Evolutionary conservation across 1,140 invertebrate species (phyloP).

Genomic region (Pseudachorutes palmiensis): DNA sequence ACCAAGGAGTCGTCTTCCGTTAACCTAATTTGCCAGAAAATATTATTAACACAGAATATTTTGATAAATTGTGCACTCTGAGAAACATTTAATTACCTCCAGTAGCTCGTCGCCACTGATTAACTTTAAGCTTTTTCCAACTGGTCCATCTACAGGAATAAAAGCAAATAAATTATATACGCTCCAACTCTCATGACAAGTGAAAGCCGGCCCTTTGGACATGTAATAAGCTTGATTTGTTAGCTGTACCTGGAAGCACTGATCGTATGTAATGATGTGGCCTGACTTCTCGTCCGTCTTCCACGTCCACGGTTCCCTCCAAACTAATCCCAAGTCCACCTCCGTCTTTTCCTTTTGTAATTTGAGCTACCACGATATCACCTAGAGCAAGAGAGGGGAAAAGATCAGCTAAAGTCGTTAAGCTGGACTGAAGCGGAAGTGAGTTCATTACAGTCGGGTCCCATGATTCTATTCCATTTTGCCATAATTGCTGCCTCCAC

Average conservation of each 20-base stretch:
- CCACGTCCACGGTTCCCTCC: slow-evolving; percentile 92
- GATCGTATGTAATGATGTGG: slow-evolving; percentile 83
- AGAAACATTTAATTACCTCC: slow-evolving; percentile 49
- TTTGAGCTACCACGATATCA: slow-evolving; percentile 56
- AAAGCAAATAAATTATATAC: slow-evolving; percentile 48
- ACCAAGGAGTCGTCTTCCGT: slow-evolving; percentile 85
- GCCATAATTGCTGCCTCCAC: slow-evolving; percentile 67
- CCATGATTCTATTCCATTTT: slow-evolving; percentile 77
- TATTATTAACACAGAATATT: not conserved
- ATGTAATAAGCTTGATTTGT: slow-evolving; percentile 26
- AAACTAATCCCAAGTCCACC: slow-evolving; percentile 90
- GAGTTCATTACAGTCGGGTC: slow-evolving; percentile 72
- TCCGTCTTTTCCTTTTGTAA: slow-evolving; percentile 74
- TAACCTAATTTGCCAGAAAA: slow-evolving; percentile 61
- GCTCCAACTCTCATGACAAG: not conserved
- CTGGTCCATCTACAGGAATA: slow-evolving; percentile 76
- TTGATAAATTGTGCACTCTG: not conserved
- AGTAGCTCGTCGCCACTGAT: slow-evolving; percentile 83
- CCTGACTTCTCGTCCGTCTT: slow-evolving; percentile 74
- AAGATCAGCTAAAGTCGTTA: no score
- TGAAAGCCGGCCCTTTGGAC: not conserved
- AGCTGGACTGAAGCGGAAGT: no score
- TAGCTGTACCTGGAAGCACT: slow-evolving; percentile 13
- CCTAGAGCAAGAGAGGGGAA: slow-evolving; percentile 11
- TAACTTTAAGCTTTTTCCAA: slow-evolving; percentile 71